Conservation (phyloP, 1,140 invertebrate species). For the Camponotus floridanus region DNA sequence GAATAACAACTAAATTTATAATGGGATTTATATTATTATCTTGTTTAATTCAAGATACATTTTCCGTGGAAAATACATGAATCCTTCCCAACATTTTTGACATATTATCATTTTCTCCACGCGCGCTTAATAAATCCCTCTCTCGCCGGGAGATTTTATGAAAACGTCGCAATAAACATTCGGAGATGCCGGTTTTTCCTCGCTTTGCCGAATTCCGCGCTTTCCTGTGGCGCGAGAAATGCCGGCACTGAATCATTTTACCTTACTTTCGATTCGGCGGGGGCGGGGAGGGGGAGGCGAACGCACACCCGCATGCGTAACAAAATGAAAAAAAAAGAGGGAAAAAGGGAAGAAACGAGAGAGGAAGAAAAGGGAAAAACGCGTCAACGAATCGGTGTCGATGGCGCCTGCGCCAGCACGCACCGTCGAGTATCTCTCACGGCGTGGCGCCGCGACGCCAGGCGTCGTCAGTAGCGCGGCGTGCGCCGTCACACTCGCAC, state of each 20-base stretch:
- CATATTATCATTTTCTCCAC: conserved; percentile 55
- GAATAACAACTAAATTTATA: not conserved
- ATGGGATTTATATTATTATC: not conserved
- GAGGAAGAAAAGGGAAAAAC: conserved; percentile 58
- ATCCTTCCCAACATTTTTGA: conserved; percentile 30
- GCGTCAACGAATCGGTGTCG: conserved; percentile 48
- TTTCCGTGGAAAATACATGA: not conserved
- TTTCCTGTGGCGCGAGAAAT: conserved; percentile 36
- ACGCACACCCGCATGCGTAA: conserved; percentile 17
- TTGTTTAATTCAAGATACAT: not conserved
- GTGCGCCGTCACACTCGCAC: conserved; percentile 85
- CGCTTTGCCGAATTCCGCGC: conserved; percentile 48
- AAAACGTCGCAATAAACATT: conserved; percentile 55
- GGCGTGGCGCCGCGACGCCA: conserved; percentile 78
- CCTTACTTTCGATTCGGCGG: conserved; percentile 53
- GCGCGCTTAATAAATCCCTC: conserved; percentile 52
- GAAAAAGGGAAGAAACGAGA: not conserved
- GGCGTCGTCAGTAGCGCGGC: conserved; percentile 85
- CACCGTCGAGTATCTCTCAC: conserved; percentile 63
- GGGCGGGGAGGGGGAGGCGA: not conserved
- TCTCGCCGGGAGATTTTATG: conserved; percentile 45
- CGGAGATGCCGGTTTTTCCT: conserved; percentile 43
- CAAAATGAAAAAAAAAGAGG: conserved; percentile 15
- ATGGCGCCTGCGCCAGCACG: conserved; percentile 80
- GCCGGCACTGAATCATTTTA: conserved; percentile 54